These are phyloP conservation scores for Rhingia campestris DNA, from an alignment of 2,888 invertebrate species.

Conservation along the genomic window DNA sequence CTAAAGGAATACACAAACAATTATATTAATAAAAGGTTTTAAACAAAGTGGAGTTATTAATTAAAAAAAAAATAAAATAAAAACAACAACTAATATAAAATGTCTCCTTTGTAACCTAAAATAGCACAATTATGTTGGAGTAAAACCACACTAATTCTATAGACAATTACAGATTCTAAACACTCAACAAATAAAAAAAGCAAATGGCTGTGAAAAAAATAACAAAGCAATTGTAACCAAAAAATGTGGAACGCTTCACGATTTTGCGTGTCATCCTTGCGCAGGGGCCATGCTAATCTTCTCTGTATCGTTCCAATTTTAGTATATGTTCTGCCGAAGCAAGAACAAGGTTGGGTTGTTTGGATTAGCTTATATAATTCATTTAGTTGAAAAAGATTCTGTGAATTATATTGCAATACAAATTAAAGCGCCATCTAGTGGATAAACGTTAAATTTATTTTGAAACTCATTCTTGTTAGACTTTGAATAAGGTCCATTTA, in stretches of 20 bases:
- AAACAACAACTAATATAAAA: conserved; percentile 38
- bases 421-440: not conserved
- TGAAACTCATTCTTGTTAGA: too few relatives aligned
- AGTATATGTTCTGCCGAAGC: conserved; percentile 92
- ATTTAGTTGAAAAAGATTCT: not conserved
- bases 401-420: not conserved
- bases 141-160: not conserved
- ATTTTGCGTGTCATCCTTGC: conserved; percentile 97
- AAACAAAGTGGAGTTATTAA: conserved; percentile 1
- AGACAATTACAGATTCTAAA: conserved; percentile 3
- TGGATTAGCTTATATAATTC: not conserved
- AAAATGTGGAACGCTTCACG: conserved; percentile 89
- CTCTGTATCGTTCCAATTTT: conserved; percentile 96
- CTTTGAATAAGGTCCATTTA: too few relatives aligned
- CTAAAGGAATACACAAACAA: conserved; percentile 81
- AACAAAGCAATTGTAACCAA: conserved; percentile 70
- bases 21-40: not conserved
- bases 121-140: conserved; percentile 20
- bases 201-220: not conserved
- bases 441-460: too few relatives aligned
- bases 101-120: conserved; percentile 65
- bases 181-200: not conserved
- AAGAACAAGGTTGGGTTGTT: conserved; percentile 83
- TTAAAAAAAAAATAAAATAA: conserved; percentile 7
- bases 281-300: conserved; percentile 96